Evolutionary conservation across 2,113 vertebrate genomes (phyloP).

Genomic region (Odocoileus hemionus): DNA sequence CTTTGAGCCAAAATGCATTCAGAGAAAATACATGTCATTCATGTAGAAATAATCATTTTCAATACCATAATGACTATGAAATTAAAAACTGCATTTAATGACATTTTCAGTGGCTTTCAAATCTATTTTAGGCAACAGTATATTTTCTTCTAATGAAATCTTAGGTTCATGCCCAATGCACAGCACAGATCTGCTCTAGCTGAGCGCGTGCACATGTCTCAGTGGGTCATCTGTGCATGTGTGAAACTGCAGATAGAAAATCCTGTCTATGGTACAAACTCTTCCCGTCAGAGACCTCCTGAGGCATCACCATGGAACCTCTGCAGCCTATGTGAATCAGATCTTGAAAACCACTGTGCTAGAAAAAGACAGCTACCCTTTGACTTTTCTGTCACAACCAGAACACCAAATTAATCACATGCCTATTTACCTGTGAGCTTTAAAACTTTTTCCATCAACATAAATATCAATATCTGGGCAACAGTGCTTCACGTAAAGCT

Average conservation of each 20-base stretch:
- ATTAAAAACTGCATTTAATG: constrained; percentile 51
- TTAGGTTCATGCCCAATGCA: neutral
- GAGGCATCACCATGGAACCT: neutral
- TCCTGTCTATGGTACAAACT: neutral
- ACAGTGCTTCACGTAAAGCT: constrained; percentile 83
- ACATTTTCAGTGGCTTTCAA: constrained; percentile 57
- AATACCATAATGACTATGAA: constrained; percentile 31
- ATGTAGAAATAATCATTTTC: constrained; percentile 43
- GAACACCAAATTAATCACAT: neutral
- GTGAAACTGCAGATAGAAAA: neutral
- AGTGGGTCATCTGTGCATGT: no score
- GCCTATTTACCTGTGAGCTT: constrained; percentile 90
- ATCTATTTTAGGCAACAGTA: constrained; percentile 37
- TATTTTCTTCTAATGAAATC: constrained; percentile 32
- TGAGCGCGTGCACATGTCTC: neutral
- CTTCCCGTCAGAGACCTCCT: neutral
- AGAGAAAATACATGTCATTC: constrained; percentile 53
- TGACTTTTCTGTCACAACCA: neutral
- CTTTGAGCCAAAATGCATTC: constrained; percentile 44
- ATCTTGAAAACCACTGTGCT: neutral
- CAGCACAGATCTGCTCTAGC: neutral
- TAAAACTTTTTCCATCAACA: constrained; percentile 86
- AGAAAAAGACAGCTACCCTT: neutral
- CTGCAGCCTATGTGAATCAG: neutral
- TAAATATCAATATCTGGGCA: constrained; percentile 90